Conservation (phyloP, 2,113 vertebrate species). For the Lepidiolamprologus cunningtoni region DNA sequence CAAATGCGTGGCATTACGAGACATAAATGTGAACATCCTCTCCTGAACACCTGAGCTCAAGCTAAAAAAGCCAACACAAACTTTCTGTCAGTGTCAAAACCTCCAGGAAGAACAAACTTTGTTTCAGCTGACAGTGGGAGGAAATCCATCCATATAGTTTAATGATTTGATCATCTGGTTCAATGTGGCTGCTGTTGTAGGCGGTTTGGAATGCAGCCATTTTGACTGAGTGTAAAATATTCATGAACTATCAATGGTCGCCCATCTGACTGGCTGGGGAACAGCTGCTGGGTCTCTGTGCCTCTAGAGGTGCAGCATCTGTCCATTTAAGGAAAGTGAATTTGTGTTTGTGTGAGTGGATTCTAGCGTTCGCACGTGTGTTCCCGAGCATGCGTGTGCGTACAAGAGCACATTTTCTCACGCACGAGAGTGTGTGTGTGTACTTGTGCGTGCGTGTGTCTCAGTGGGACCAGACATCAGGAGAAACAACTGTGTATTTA, state of each 20-base stretch:
- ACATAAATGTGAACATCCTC: neutral
- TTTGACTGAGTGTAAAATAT: constrained; percentile 72
- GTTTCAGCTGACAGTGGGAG: constrained; percentile 22
- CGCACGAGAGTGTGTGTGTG: neutral
- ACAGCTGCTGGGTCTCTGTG: constrained; percentile 71
- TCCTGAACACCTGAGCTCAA: neutral
- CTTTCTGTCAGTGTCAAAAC: neutral
- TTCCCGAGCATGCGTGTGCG: neutral
- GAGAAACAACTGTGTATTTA: constrained; percentile 73
- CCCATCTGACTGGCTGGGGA: constrained; percentile 69
- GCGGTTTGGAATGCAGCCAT: constrained; percentile 63
- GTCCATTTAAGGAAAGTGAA: constrained; percentile 55
- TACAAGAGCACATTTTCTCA: neutral
- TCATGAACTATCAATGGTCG: constrained; percentile 70
- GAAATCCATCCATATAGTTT: constrained; percentile 43
- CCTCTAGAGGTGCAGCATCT: constrained; percentile 77
- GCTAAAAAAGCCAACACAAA: neutral
- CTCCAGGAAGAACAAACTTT: neutral
- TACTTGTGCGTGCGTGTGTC: constrained; percentile 9
- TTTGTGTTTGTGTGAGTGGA: constrained; percentile 29
- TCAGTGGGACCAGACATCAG: constrained; percentile 63
- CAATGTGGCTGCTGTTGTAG: constrained; percentile 55
- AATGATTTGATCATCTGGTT: constrained; percentile 56
- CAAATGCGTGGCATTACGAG: neutral
- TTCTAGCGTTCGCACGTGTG: neutral